Evolutionary conservation across 1,140 invertebrate species (phyloP).

Genomic region (Phenacoccus solenopsis): DNA sequence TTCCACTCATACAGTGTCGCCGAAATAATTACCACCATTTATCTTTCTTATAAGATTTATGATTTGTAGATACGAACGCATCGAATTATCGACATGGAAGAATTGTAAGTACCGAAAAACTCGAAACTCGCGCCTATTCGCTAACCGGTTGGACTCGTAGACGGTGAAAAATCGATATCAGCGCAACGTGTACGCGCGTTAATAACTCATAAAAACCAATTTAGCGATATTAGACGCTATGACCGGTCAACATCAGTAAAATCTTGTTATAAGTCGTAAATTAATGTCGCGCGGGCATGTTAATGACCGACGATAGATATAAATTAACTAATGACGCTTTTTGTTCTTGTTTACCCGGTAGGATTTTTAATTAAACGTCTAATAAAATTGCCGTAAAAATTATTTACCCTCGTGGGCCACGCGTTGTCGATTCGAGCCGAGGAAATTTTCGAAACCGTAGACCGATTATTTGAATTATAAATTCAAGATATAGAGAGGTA

Average conservation of each 20-base stretch:
- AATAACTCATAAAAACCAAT: slow-evolving; percentile 10
- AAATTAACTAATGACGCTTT: neutral
- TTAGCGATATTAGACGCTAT: neutral
- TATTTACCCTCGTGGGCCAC: too few species aligned
- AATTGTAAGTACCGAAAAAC: too few species aligned
- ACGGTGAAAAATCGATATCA: neutral
- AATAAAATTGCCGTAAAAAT: slow-evolving; percentile 10
- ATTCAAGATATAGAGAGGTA: too few species aligned
- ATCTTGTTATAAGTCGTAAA: slow-evolving; percentile 5
- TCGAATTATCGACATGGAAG: too few species aligned
- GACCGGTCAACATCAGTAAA: slow-evolving; percentile 4
- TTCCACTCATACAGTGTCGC: too few species aligned
- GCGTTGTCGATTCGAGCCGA: too few species aligned
- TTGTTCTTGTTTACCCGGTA: neutral
- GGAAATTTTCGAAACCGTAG: too few species aligned
- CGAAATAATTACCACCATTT: too few species aligned
- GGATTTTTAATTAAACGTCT: slow-evolving; percentile 12
- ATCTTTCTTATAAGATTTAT: too few species aligned
- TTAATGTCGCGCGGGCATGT: neutral
- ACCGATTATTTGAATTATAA: too few species aligned
- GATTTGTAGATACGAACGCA: too few species aligned
- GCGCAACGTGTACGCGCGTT: neutral
- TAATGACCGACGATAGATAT: slow-evolving; percentile 3
- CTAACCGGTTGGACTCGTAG: neutral
- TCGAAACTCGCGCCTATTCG: too few species aligned